phyloP scores from a whole-genome alignment of 2,113 vertebrate species.

The Ceyx cyanopectus region DNA sequence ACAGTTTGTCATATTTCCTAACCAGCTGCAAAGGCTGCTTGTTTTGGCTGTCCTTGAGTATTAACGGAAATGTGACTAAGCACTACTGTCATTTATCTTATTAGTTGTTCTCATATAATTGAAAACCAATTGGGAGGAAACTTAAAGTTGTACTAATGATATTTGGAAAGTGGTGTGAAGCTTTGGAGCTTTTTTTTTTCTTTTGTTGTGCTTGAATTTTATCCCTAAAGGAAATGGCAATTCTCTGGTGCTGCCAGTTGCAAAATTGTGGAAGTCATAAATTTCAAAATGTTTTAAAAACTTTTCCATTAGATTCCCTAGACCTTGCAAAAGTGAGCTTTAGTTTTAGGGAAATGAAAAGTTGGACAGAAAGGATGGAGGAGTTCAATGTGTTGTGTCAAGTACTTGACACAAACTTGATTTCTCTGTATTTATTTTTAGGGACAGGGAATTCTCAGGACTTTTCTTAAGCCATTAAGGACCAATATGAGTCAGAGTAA shows the following conservation, averaged over 20 bases:
- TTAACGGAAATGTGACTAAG: constrained; percentile 12
- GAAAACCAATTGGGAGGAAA: constrained; percentile 11
- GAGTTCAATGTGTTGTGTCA: background rate
- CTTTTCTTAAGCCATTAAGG: background rate
- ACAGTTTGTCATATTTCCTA: background rate
- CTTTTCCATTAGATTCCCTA: background rate
- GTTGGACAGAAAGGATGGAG: background rate
- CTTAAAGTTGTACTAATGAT: constrained; percentile 22
- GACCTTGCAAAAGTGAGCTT: background rate
- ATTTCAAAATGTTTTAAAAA: background rate
- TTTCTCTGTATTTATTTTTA: background rate
- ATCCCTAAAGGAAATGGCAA: background rate
- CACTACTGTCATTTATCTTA: background rate
- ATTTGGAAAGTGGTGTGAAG: background rate
- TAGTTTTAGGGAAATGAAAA: background rate
- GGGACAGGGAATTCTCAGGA: background rate
- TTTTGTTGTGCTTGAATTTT: background rate
- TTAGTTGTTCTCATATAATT: constrained; percentile 18
- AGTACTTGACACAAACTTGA: background rate
- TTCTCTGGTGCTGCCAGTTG: background rate
- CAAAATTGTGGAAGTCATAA: background rate
- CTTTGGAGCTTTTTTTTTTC: background rate
- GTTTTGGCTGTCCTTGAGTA: constrained; percentile 35
- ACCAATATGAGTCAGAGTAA: background rate
- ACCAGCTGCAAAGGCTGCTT: background rate